Conservation (phyloP, 2,113 vertebrate species). For the Pedetes capensis region DNA sequence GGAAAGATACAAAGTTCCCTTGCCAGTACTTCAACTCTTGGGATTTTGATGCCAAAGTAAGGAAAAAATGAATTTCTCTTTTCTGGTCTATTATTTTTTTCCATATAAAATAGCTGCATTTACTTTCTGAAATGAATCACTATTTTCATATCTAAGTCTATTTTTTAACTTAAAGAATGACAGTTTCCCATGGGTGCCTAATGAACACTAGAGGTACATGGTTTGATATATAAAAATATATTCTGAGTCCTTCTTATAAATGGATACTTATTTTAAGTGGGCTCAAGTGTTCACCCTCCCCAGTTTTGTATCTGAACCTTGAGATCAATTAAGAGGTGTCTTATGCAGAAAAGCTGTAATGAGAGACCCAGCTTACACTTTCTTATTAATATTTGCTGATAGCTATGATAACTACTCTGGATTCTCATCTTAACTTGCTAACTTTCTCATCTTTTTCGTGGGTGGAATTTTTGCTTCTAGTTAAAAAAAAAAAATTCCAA, state of each 20-base stretch:
- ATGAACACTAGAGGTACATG: background rate
- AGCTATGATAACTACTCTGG: background rate
- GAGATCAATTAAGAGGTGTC: constrained; percentile 14
- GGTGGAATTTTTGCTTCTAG: background rate
- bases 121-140: constrained; percentile 34
- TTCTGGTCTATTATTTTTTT: background rate
- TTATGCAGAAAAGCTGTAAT: constrained; percentile 1
- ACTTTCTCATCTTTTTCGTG: background rate
- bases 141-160: background rate
- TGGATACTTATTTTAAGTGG: constrained; percentile 25
- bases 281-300: background rate
- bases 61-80: constrained; percentile 22
- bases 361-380: constrained; percentile 1
- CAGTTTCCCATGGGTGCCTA: background rate
- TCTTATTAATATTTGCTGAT: background rate
- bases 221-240: background rate
- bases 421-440: background rate
- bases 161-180: constrained; percentile 42
- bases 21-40: background rate
- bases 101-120: background rate
- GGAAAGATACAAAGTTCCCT: background rate
- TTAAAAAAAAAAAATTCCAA: constrained; percentile 8
- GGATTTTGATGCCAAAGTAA: background rate
- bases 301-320: background rate
- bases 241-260: background rate